A percentile compares a stretch with the other conserved stretches of the same genome.
Evolutionary conservation across 2,797 vertebrate genomes (phyloP).

Genomic region (Gallirallus australis): DNA sequence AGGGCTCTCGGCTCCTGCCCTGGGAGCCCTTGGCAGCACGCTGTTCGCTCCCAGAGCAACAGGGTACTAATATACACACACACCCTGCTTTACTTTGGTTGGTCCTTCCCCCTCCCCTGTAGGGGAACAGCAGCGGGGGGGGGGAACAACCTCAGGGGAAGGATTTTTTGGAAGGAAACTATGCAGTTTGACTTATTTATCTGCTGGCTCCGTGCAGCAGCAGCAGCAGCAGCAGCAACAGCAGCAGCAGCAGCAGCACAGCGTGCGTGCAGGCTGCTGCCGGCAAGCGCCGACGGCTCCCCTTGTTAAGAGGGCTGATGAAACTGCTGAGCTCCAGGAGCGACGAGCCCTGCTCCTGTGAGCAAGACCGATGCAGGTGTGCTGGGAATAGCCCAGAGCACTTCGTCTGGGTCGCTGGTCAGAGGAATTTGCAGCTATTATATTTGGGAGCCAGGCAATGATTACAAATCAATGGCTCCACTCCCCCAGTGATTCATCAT

Average conservation of each 20-base stretch:
- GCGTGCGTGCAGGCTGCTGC: background rate
- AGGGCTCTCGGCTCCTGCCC: background rate
- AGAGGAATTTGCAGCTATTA: constrained; percentile 13
- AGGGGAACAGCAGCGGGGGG: background rate
- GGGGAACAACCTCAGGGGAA: background rate
- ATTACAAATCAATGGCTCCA: constrained; percentile 28
- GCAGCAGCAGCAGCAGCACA: background rate
- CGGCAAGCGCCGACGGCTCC: rapidly evolving
- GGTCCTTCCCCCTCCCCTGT: background rate
- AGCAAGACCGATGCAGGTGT: background rate
- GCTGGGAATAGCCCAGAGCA: background rate
- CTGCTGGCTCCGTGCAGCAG: background rate
- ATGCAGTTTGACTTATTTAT: background rate
- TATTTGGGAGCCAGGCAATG: constrained; percentile 2
- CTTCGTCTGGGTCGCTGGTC: background rate
- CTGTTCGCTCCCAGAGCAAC: background rate
- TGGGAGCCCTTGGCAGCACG: background rate
- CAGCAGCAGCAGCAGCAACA: background rate
- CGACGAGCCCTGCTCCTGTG: background rate
- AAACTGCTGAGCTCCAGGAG: background rate
- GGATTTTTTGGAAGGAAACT: background rate
- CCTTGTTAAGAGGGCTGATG: background rate
- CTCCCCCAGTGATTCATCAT: background rate
- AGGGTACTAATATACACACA: background rate
- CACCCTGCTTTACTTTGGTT: rapidly evolving